phyloP scores from a whole-genome alignment of 2,888 invertebrate genomes.

The Molorchus minor region DNA sequence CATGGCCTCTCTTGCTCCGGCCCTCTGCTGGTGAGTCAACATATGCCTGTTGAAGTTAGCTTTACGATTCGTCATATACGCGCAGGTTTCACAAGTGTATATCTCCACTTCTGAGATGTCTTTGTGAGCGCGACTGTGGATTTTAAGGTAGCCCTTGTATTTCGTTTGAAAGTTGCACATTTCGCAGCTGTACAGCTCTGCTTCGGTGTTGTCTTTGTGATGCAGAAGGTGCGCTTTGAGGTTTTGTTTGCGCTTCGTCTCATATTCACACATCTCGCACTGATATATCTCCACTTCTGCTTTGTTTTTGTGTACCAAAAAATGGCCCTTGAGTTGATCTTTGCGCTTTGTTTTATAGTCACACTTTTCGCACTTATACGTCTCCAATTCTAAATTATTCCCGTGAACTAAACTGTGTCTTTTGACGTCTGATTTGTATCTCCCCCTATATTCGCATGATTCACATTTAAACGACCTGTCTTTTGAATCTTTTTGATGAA shows the following conservation, averaged over 20 bases:
- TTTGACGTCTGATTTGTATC: too few species aligned
- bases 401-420: too few species aligned
- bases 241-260: neutral
- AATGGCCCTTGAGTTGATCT: neutral
- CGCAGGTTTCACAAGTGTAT: neutral
- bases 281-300: neutral
- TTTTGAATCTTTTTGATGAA: too few species aligned
- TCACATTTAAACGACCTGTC: too few species aligned
- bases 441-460: too few species aligned
- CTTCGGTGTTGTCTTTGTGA: neutral
- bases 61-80: neutral
- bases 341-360: neutral
- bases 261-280: neutral
- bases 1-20: neutral
- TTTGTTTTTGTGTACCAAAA: neutral
- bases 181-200: neutral
- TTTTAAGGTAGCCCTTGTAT: neutral
- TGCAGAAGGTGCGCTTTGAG: neutral
- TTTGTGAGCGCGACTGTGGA: neutral
- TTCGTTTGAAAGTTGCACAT: neutral
- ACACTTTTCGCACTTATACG: neutral
- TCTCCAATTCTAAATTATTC: too few species aligned
- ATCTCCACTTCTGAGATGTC: neutral
- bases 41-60: neutral
- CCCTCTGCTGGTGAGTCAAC: neutral